Conservation (phyloP, 2,113 vertebrate species). For the Stigmatopora argus region DNA sequence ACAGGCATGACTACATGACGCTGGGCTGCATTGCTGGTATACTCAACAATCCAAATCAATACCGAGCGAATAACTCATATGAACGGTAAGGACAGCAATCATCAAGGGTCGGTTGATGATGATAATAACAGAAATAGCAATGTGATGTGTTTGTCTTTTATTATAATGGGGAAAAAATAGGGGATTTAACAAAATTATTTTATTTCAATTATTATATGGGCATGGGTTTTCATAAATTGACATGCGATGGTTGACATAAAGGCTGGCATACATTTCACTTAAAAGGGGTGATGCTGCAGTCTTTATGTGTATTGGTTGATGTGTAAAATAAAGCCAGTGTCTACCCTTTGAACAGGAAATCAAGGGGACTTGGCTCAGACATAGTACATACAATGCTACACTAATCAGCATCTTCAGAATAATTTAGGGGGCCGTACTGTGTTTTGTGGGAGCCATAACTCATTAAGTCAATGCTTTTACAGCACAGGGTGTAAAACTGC, state of each 20-base stretch:
- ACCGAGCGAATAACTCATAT: not conserved
- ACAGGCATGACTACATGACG: slow-evolving; percentile 10
- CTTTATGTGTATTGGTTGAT: not conserved
- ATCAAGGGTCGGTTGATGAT: too few relatives aligned
- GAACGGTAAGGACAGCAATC: too few relatives aligned
- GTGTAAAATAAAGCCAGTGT: not conserved
- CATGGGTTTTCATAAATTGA: too few relatives aligned
- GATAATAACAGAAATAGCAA: too few relatives aligned
- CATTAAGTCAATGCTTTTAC: not conserved
- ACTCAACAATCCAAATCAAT: not conserved
- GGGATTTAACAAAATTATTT: too few relatives aligned
- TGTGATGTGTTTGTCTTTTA: too few relatives aligned
- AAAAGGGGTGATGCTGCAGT: not conserved
- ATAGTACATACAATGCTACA: too few relatives aligned
- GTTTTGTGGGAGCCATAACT: not conserved
- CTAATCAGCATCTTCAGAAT: not conserved
- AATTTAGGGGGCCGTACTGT: not conserved
- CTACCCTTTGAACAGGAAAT: not conserved
- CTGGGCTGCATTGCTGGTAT: not conserved
- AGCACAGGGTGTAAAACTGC: not conserved
- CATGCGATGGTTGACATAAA: not conserved
- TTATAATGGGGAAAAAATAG: too few relatives aligned
- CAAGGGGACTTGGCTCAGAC: not conserved
- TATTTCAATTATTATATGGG: too few relatives aligned
- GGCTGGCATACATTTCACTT: not conserved